Percentiles rank a stretch among this genome's conserved stretches.
Conservation (phyloP, 2,797 vertebrate species). For the Paramormyrops hopkinsi region DNA sequence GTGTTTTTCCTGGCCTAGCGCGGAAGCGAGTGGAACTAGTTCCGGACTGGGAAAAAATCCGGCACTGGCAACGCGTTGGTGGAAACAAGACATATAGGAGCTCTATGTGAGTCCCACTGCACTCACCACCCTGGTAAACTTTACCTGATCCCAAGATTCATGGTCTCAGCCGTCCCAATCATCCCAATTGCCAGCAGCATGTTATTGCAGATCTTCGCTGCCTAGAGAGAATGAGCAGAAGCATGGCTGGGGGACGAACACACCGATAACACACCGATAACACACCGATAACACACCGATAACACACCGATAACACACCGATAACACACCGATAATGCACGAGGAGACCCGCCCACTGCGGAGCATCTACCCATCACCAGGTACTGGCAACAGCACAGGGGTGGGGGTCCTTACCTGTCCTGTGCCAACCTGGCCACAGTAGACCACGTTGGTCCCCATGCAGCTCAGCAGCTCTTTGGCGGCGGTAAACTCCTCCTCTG, state of each 20-base stretch:
- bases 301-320: neutral
- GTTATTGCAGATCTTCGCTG: conserved; percentile 98
- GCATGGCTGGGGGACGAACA: neutral
- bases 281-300: too few species aligned
- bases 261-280: neutral
- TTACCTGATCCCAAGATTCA: conserved; percentile 98
- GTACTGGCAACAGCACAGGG: too few species aligned
- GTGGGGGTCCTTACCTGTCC: neutral
- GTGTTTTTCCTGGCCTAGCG: neutral
- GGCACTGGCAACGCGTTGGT: neutral
- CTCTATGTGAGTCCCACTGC: neutral
- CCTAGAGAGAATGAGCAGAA: conserved; percentile 55
- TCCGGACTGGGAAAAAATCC: neutral
- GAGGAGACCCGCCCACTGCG: neutral
- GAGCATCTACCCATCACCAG: neutral
- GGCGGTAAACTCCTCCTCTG: conserved; percentile 89
- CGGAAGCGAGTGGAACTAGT: neutral
- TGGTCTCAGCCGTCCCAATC: conserved; percentile 94
- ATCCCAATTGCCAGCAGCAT: conserved; percentile 96
- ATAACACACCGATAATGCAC: neutral
- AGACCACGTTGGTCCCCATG: conserved; percentile 92
- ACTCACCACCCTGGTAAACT: conserved; percentile 18
- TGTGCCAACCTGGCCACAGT: conserved; percentile 90
- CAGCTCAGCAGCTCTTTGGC: conserved; percentile 85
- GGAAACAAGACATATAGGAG: neutral